A percentile compares a stretch with the other conserved stretches of the same genome.
Conservation (phyloP, 37 sponge, comb jelly and placozoan genomes). For the Mnemiopsis leidyi region DNA sequence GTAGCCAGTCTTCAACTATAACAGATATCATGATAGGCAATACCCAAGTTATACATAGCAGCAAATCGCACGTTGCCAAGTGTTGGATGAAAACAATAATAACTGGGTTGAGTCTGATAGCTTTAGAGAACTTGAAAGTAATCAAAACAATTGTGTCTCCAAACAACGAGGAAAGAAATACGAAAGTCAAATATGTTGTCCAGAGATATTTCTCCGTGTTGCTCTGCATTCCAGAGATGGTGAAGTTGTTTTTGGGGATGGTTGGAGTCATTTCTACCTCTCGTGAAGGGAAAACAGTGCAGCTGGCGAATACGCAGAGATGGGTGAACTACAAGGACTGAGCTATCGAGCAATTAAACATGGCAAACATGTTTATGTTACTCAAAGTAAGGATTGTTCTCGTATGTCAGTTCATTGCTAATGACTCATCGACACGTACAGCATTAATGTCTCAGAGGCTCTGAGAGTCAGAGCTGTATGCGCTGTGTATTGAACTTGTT, state of each 20-base stretch:
- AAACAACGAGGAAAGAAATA: not conserved
- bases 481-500: too few species aligned
- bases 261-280: too few species aligned
- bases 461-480: too few species aligned
- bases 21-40: not conserved
- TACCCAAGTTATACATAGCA: not conserved
- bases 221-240: not conserved
- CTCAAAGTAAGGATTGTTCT: too few species aligned
- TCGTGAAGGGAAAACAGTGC: too few species aligned
- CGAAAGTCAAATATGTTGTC: not conserved
- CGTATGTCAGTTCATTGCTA: too few species aligned
- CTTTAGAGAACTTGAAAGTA: not conserved
- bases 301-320: too few species aligned
- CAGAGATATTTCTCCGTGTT: not conserved
- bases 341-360: too few species aligned
- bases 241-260: not conserved
- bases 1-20: not conserved
- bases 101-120: not conserved
- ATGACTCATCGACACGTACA: too few species aligned
- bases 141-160: not conserved
- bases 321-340: too few species aligned
- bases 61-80: not conserved
- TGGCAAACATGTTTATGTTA: too few species aligned
- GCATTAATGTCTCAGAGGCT: too few species aligned
- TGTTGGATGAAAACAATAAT: not conserved